Conservation (phyloP, 1,140 invertebrate genomes). For the Rhagoletis pomonella region DNA sequence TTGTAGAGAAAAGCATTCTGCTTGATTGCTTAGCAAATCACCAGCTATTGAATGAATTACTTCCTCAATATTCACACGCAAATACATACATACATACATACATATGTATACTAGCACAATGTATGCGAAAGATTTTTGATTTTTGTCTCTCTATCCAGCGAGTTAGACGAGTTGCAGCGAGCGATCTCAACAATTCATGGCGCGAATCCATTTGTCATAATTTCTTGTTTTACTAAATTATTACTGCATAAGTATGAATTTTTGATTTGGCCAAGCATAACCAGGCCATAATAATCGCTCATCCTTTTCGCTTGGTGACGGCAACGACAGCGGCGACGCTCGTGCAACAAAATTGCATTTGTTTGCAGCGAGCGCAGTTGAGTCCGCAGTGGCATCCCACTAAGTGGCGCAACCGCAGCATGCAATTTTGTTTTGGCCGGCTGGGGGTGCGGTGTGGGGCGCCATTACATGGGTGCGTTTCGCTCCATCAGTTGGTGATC, state of each 20-base stretch:
- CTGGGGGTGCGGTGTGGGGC: background rate
- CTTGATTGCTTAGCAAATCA: background rate
- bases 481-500: conserved; percentile 16
- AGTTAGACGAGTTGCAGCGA: background rate
- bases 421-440: background rate
- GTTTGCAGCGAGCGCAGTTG: background rate
- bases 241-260: conserved; percentile 11
- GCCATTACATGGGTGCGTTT: conserved; percentile 1
- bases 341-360: background rate
- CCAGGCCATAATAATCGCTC: background rate
- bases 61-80: conserved; percentile 13
- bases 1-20: too few species aligned
- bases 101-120: background rate
- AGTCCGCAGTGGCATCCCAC: conserved; percentile 22
- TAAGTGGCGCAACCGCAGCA: conserved; percentile 3
- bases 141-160: background rate
- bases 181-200: conserved; percentile 2
- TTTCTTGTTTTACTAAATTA: conserved; percentile 18
- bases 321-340: background rate
- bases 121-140: background rate
- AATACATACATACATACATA: background rate
- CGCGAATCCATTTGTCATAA: conserved; percentile 23
- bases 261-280: conserved; percentile 20
- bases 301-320: background rate
- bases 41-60: background rate